These are phyloP conservation scores for Diarsia mendica DNA, from an alignment of 2,888 invertebrate species.

Conservation along the genomic window DNA sequence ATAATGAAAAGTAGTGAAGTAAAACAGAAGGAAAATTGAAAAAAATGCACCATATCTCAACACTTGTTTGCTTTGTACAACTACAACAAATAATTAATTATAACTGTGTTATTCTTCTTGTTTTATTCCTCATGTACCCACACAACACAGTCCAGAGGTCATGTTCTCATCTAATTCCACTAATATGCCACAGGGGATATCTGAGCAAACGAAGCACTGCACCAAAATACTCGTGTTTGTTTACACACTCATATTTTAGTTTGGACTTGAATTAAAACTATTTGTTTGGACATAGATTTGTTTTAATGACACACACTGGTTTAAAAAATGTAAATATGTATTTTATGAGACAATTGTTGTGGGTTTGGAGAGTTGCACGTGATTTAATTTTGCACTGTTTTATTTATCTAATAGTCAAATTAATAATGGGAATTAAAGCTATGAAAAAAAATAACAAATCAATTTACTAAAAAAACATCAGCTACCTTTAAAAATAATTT, in stretches of 20 bases:
- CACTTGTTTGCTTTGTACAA: not conserved
- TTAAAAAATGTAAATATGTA: not conserved
- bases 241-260: slow-evolving; percentile 39
- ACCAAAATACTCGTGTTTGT: slow-evolving; percentile 30
- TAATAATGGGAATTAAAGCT: not conserved
- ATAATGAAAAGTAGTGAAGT: not conserved
- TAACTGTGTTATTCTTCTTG: not conserved
- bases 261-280: slow-evolving; percentile 32
- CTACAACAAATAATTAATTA: slow-evolving; percentile 4
- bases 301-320: slow-evolving; percentile 11
- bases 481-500: too few relatives aligned
- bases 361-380: not conserved
- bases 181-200: slow-evolving; percentile 73
- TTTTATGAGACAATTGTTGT: not conserved
- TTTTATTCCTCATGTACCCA: slow-evolving; percentile 18
- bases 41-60: not conserved
- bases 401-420: not conserved
- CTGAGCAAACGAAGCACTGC: slow-evolving; percentile 59
- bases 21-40: not conserved
- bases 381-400: not conserved
- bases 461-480: too few relatives aligned
- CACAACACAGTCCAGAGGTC: slow-evolving; percentile 29
- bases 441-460: not conserved
- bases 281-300: slow-evolving; percentile 20
- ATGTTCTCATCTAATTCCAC: slow-evolving; percentile 72